Evolutionary conservation across 2,888 invertebrate species (phyloP).

Genomic region (Dynastes hyllus): DNA sequence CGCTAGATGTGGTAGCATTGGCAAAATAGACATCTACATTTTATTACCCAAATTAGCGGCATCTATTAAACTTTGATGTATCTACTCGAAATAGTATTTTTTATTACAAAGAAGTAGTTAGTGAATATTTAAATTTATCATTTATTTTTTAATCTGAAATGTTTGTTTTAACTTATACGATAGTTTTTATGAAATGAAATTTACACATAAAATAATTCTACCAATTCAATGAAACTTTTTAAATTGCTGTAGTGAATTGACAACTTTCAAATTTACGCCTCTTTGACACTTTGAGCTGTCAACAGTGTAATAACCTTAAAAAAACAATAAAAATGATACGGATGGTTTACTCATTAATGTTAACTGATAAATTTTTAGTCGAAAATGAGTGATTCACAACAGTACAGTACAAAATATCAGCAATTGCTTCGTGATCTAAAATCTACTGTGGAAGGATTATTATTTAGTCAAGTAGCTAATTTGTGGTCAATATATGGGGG

Average conservation of each 20-base stretch:
- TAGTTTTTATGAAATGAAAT: no score
- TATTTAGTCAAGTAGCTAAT: slow-evolving; percentile 74
- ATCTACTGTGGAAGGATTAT: slow-evolving; percentile 74
- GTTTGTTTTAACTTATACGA: no score
- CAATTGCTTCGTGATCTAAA: slow-evolving; percentile 73
- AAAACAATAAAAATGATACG: background rate
- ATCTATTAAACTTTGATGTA: background rate
- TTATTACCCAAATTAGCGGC: background rate
- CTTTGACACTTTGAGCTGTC: no score
- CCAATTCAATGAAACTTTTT: no score
- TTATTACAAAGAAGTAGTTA: background rate
- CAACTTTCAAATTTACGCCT: no score
- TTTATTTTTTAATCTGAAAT: no score
- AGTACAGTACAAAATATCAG: slow-evolving; percentile 66
- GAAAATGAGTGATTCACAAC: slow-evolving; percentile 47
- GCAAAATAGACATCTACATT: slow-evolving; percentile 14
- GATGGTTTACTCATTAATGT: background rate
- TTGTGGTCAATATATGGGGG: slow-evolving; percentile 78
- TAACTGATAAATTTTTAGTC: slow-evolving; percentile 22
- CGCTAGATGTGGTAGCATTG: background rate
- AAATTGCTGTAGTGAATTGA: no score
- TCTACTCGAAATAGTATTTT: background rate
- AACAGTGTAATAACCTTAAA: slow-evolving; percentile 3
- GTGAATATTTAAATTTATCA: background rate
- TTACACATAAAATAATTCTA: no score